Evolutionary conservation across 1,140 invertebrate genomes (phyloP).

Genomic region (Aethina tumida): DNA sequence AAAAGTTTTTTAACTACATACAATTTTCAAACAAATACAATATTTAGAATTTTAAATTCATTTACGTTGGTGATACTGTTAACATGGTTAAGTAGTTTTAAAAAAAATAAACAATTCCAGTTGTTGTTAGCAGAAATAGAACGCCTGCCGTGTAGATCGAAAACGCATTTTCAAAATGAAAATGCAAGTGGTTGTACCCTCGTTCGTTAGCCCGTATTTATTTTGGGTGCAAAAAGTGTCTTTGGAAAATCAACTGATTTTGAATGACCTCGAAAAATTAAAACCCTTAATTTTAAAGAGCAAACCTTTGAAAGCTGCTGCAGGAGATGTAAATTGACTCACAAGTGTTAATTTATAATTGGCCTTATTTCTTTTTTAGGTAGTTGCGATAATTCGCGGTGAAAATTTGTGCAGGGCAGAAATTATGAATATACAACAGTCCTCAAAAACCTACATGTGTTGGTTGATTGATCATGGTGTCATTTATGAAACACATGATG

Average conservation of each 20-base stretch:
- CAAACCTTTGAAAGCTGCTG: no score
- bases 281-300: slow-evolving; percentile 2
- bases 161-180: slow-evolving; percentile 1
- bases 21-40: no score
- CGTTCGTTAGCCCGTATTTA: slow-evolving; percentile 16
- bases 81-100: no score
- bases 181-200: slow-evolving; percentile 9
- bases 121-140: no score
- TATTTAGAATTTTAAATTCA: no score
- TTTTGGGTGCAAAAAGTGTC: slow-evolving; percentile 8
- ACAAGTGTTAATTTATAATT: slow-evolving; percentile 1
- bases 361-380: slow-evolving; percentile 10
- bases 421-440: not conserved
- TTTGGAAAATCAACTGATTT: not conserved
- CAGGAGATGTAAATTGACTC: no score
- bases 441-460: slow-evolving; percentile 10
- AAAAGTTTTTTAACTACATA: no score
- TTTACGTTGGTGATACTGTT: no score
- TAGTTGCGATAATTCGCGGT: slow-evolving; percentile 10
- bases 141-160: no score
- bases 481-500: slow-evolving; percentile 9
- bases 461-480: slow-evolving; percentile 20
- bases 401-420: slow-evolving; percentile 11
- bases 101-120: no score
- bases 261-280: not conserved